phyloP scores from a whole-genome alignment of 1,140 invertebrate genomes.

The Linepithema humile region DNA sequence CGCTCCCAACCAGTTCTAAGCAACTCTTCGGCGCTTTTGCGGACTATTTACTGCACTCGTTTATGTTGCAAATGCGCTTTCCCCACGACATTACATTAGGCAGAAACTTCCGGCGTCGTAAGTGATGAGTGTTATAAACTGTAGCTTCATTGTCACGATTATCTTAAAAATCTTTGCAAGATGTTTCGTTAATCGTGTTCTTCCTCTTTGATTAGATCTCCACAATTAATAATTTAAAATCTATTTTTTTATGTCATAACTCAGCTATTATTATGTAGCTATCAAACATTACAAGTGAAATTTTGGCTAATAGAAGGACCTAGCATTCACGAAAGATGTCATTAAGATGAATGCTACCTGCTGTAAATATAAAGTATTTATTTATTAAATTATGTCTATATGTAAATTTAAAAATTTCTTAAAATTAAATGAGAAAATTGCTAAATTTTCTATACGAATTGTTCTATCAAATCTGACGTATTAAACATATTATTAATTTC shows the following conservation, averaged over 20 bases:
- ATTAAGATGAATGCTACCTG: background rate
- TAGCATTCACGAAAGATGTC: background rate
- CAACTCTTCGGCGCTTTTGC: background rate
- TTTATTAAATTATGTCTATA: background rate
- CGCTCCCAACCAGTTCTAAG: constrained; percentile 20
- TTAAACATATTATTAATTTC: background rate
- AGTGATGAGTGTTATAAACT: background rate
- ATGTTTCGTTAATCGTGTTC: background rate
- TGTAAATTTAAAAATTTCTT: background rate
- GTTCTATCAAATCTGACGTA: background rate
- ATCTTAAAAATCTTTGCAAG: background rate
- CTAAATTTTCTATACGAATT: background rate
- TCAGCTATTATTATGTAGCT: background rate
- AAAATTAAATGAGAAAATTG: background rate
- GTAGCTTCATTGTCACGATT: background rate
- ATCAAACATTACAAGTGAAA: background rate
- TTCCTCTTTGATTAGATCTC: background rate
- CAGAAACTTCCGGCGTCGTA: background rate
- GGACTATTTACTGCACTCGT: constrained; percentile 1
- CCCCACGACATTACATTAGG: constrained; percentile 1
- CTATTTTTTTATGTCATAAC: background rate
- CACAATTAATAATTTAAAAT: background rate
- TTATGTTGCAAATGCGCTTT: background rate
- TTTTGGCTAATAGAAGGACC: background rate
- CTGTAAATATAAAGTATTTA: background rate